These are phyloP conservation scores for Adelges cooleyi DNA, from an alignment of 1,140 invertebrate genomes.

Conservation along the genomic window DNA sequence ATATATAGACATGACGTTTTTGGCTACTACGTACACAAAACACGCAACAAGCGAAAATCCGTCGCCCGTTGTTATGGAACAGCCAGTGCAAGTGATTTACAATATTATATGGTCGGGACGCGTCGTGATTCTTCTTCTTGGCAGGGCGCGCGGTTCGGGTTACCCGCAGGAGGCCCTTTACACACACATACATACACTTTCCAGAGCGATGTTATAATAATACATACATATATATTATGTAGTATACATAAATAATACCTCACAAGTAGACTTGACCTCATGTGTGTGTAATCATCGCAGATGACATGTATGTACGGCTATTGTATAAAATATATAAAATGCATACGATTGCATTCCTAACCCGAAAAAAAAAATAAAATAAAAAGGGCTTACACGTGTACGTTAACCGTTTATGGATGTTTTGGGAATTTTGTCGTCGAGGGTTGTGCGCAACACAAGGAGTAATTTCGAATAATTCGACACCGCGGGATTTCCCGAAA, in stretches of 20 bases:
- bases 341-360: slow-evolving; percentile 3
- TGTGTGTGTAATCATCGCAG: neutral
- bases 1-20: neutral
- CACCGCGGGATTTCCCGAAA: neutral
- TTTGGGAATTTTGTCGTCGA: too few relatives aligned
- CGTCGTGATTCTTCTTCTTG: neutral
- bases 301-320: too few relatives aligned
- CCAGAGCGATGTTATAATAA: too few relatives aligned
- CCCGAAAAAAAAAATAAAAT: neutral
- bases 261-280: slow-evolving; percentile 13
- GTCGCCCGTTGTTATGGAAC: neutral
- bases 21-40: neutral
- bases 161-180: slow-evolving; percentile 2
- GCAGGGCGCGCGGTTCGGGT: neutral
- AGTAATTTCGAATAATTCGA: slow-evolving; percentile 24
- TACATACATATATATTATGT: too few relatives aligned
- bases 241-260: neutral
- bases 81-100: too few relatives aligned
- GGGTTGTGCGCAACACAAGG: neutral
- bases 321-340: too few relatives aligned
- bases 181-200: neutral
- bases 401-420: neutral
- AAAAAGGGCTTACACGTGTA: slow-evolving; percentile 8
- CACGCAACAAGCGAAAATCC: neutral
- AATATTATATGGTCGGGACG: neutral